phyloP scores from a whole-genome alignment of 2,113 vertebrate species.

The Cyanoderma ruficeps region DNA sequence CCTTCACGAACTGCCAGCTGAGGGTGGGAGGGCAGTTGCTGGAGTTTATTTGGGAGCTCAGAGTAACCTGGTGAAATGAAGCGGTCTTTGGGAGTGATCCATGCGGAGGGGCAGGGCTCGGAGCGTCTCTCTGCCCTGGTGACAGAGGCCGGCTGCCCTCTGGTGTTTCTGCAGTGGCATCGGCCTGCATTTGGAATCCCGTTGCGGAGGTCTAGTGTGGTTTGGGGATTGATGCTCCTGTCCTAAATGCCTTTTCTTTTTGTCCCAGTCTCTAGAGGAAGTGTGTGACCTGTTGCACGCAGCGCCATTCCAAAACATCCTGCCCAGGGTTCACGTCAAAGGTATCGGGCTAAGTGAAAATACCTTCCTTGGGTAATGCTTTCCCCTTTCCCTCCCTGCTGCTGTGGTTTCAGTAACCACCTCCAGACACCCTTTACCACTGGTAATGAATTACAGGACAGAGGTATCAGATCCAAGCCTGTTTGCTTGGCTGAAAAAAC shows the following conservation, averaged over 20 bases:
- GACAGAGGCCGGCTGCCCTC: background rate
- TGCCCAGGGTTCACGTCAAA: constrained; percentile 88
- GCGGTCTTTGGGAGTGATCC: background rate
- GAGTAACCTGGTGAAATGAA: background rate
- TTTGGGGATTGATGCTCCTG: background rate
- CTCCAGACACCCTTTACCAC: background rate
- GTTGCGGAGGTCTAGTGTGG: background rate
- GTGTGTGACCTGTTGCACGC: constrained; percentile 89
- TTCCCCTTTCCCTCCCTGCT: background rate
- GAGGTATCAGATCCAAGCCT: background rate
- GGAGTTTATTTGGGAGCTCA: background rate
- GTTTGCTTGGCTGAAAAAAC: background rate
- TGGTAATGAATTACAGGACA: background rate
- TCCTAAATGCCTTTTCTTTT: background rate
- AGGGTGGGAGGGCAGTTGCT: background rate
- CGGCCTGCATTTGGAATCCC: background rate
- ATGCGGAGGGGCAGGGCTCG: rapidly evolving
- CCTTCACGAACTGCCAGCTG: background rate
- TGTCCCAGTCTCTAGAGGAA: constrained; percentile 83
- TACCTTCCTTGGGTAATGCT: background rate
- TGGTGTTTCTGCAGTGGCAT: background rate
- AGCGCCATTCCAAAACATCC: constrained; percentile 88
- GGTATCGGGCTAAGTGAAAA: constrained; percentile 59
- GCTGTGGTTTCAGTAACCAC: rapidly evolving
- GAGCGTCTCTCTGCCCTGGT: rapidly evolving